These are phyloP conservation scores for Orientallactaga sibirica DNA, from an alignment of 2,797 vertebrate species.

Conservation along the genomic window DNA sequence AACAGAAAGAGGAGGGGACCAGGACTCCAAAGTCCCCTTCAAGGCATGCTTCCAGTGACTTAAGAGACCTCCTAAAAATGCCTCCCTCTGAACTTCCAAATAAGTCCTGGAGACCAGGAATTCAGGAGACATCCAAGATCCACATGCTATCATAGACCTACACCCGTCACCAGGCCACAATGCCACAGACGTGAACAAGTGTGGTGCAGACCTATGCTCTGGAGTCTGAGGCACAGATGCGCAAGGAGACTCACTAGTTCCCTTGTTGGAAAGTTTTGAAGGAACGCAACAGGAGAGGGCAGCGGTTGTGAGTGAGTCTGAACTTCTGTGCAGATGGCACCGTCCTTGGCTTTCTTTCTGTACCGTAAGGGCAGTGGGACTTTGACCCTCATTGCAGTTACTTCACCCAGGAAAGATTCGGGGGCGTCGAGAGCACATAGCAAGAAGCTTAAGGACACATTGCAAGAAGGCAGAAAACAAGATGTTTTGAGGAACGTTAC, in stretches of 20 bases:
- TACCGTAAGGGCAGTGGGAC: background rate
- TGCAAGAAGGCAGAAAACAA: background rate
- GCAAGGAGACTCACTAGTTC: background rate
- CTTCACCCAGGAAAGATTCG: background rate
- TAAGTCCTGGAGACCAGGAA: background rate
- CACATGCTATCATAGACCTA: background rate
- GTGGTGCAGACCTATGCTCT: background rate
- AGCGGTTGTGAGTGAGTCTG: background rate
- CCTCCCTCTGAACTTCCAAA: background rate
- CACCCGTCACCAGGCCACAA: background rate
- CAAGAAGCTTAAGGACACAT: background rate
- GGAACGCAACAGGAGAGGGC: background rate
- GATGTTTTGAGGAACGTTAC: background rate
- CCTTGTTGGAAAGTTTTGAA: background rate
- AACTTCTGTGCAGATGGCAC: background rate
- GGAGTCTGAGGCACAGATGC: background rate
- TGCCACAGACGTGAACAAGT: background rate
- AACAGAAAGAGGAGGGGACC: background rate
- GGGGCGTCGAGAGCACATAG: background rate
- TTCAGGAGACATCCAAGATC: background rate
- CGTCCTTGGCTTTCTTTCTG: background rate
- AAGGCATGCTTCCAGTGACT: background rate
- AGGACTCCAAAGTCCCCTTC: background rate
- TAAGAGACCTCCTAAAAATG: background rate
- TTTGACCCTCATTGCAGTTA: background rate